Base-by-base conservation (phyloP, 2,113 vertebrate genomes). In the Gallinago paraguaiae region DNA sequence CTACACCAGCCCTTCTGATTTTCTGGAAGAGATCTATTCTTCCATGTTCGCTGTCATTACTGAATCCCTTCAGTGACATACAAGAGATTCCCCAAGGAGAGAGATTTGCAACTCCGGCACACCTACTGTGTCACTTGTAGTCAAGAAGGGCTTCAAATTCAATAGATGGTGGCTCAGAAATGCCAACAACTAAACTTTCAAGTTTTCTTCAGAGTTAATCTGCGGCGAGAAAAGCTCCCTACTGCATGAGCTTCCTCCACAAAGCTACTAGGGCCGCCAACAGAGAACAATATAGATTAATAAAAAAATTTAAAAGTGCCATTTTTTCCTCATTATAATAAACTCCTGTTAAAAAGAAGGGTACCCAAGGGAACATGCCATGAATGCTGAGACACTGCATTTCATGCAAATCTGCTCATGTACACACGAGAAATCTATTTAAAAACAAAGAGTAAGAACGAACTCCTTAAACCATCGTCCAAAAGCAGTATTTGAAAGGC, bases 211-310 rank as follows among this genome's bases (percentile, higher is more conserved):
- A 67, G 68, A 94, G 64, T 45, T 84, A n/a, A 46, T 9, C 20
- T 6, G 39, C 5, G 11, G 61, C 74, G 91, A 84, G 46, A 92
- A 89, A 75, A 93, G 91, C 35, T 84, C 60, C 59, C 64, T 60
- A 23, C 17, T 7, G 5, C 18, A 30, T 27, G 31, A 90, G 51
- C 61, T 80, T 79, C n/a, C 61, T 61, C 76, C 37, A 31, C 33
- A 75, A 70, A 82, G 46, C 31, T 64, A 25, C 31, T 13, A 82
- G 22, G n/a, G 65, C 76, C 5, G 8, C 72, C 86, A 88, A 68
- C 2, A 76, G 45, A 96, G 53, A 93, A 92, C 59, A 92, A 96
- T 16, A 70, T 4, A 81, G 65, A 92, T 91, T 84, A 90, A 90
- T 68, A n/a, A 57, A 86, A 39, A 57, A 57, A 31, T 0, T 11